Evolutionary conservation across 2,888 invertebrate species (phyloP), one percentile per base, ranked within the genome.

Genomic region (Agrochola lychnidis): DNA sequence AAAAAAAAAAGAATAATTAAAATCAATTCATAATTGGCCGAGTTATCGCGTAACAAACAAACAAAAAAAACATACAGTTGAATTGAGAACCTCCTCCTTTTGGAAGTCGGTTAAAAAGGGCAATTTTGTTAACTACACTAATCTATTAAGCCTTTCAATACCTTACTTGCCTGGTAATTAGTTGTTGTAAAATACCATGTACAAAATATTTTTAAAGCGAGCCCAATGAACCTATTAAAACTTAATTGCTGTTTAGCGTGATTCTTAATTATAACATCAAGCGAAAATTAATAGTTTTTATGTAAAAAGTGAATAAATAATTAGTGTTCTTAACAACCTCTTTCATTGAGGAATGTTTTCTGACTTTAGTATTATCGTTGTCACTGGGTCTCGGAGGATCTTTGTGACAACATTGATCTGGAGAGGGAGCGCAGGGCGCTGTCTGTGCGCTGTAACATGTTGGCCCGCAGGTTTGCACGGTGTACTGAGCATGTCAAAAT

Each of bases 241-340:
- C 70, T 40, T 63, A 82, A 82, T 84, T 56, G 40, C 70, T 42
- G 22, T 45, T 70, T 80, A 36, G 76, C 84, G 66, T 82, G 84
- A 53, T 56, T 42, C 69, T 45, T 72, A 66, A 84, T 80, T 72
- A 80, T 61, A 69, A 72, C 66, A 73, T 79, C 53, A 78, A 42
- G 68, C 12, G 56, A 79, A 71, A 70, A 67, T 70, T 73, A 45
- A 72, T 83, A 57, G 51, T 53, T 78, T 57, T 40, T 12, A 59
- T 48, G 30, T 72, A 72, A 72, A 82, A 70, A 83, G n/a, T 57
- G 25, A 83, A 57, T n/a, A 40, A 74, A 64, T 63, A 6, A 66
- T 64, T 66, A 40, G n/a, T 63, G 30, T 48, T 63, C 42, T 57
- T 51, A 51, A 30, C 57, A 19, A 51, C 66, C 19, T 42, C 22